These are phyloP conservation scores for Strigops habroptila DNA, from an alignment of 2,113 vertebrate species.

Conservation along the genomic window DNA sequence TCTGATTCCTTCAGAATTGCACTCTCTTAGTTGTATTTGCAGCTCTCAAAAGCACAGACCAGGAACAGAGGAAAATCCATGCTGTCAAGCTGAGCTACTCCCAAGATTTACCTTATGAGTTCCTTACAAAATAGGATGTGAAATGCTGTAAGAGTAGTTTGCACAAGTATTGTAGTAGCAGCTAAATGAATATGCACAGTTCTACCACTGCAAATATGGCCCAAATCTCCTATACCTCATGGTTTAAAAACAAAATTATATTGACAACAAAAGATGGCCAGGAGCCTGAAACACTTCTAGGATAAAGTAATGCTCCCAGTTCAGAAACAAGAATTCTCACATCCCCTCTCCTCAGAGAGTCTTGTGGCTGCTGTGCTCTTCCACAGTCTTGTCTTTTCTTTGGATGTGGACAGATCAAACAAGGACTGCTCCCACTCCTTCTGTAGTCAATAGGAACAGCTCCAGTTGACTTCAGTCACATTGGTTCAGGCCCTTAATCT, in stretches of 20 bases:
- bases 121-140: neutral
- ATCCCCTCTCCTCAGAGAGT: neutral
- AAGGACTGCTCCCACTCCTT: neutral
- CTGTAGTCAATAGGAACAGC: neutral
- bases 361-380: neutral
- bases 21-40: neutral
- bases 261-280: neutral
- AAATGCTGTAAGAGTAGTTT: neutral
- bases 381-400: neutral
- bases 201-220: neutral
- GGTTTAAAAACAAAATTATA: neutral
- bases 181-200: neutral
- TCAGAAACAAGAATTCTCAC: neutral
- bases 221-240: neutral
- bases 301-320: neutral
- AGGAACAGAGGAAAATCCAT: neutral
- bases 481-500: neutral
- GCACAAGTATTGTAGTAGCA: neutral
- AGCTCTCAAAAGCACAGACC: neutral
- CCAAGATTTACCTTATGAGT: neutral
- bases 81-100: neutral
- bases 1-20: neutral
- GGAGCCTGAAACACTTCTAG: neutral
- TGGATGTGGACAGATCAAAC: neutral
- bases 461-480: neutral